Conservation (phyloP, 2,888 invertebrate genomes). For the Trichopoda pennipes region DNA sequence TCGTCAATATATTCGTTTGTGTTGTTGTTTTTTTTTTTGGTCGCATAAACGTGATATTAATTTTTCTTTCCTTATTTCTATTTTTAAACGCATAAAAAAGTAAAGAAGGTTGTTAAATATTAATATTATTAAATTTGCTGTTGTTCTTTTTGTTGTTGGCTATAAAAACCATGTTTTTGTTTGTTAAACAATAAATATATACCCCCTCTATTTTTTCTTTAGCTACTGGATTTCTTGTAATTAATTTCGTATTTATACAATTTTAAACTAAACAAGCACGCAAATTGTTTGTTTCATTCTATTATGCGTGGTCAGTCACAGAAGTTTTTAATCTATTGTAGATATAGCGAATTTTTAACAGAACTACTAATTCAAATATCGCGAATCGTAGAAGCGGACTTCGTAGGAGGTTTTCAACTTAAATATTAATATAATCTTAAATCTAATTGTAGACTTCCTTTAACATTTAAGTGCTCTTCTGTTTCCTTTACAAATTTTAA, state of each 20-base stretch:
- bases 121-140: too few species aligned
- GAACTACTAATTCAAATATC: too few species aligned
- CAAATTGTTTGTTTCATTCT: constrained; percentile 45
- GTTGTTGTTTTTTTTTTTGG: not conserved
- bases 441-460: too few species aligned
- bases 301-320: not conserved
- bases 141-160: constrained; percentile 29
- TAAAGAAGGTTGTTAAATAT: constrained; percentile 19
- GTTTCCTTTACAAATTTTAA: too few species aligned
- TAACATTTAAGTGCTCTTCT: too few species aligned
- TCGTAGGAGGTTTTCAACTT: too few species aligned
- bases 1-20: not conserved
- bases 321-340: not conserved
- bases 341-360: too few species aligned
- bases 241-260: constrained; percentile 55
- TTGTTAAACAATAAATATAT: constrained; percentile 16
- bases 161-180: constrained; percentile 49
- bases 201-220: not conserved
- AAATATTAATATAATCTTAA: too few species aligned
- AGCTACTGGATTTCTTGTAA: constrained; percentile 8
- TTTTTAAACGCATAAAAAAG: not conserved
- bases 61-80: constrained; percentile 1
- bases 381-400: too few species aligned
- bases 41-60: constrained; percentile 45
- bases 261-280: constrained; percentile 46